A percentile compares a stretch with the other conserved stretches of the same genome.
Evolutionary conservation across 1,140 invertebrate species (phyloP).

Genomic region (Atta colombica): DNA sequence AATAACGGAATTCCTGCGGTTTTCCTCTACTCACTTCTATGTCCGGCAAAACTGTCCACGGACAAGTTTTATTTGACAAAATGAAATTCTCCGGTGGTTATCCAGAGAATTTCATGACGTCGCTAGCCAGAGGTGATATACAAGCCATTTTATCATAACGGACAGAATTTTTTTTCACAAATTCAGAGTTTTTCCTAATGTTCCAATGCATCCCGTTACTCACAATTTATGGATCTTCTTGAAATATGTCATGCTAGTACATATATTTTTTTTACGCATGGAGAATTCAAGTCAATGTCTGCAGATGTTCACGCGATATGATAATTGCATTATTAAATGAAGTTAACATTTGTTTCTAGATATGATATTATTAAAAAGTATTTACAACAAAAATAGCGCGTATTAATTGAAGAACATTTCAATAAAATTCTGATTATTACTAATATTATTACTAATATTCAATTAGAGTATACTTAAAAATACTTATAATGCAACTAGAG

Average conservation of each 20-base stretch:
- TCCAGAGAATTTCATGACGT: slow-evolving; percentile 60
- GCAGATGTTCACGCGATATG: not conserved
- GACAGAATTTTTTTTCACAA: not conserved
- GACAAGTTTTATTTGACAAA: slow-evolving; percentile 64
- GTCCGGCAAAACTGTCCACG: slow-evolving; percentile 48
- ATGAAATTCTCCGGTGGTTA: slow-evolving; percentile 72
- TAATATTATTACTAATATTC: not conserved
- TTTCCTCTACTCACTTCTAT: slow-evolving; percentile 31
- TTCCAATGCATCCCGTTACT: not conserved
- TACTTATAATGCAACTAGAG: not conserved
- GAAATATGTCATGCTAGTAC: not conserved
- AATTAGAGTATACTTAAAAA: not conserved
- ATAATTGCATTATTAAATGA: not conserved
- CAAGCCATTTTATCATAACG: not conserved
- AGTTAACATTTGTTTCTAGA: not conserved
- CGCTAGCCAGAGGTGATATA: slow-evolving; percentile 16
- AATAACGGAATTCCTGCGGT: slow-evolving; percentile 59
- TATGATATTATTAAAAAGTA: not conserved
- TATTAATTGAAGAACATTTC: slow-evolving; percentile 11
- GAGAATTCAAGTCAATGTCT: not conserved
- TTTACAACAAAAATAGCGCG: not conserved
- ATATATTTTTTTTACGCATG: not conserved
- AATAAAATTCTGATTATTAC: not conserved
- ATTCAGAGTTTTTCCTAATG: not conserved
- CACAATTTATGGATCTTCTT: not conserved